These are phyloP conservation scores for Geophilus truncorum DNA, from an alignment of 2,888 invertebrate species.

Conservation along the genomic window DNA sequence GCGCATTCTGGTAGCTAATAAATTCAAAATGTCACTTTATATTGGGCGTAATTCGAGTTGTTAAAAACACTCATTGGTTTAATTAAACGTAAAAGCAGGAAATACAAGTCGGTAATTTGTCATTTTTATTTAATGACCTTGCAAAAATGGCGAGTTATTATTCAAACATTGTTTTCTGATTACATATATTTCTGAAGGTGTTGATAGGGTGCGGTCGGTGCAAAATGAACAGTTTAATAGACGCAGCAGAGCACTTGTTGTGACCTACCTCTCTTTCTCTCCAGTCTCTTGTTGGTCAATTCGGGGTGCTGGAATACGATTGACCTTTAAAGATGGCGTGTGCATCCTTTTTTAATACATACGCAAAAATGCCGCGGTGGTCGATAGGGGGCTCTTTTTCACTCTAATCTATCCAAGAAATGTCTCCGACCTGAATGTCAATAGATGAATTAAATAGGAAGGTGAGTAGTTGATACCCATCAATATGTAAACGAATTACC, in stretches of 20 bases:
- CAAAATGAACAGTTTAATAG: background rate
- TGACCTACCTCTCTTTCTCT: too few relatives aligned
- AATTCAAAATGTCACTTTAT: background rate
- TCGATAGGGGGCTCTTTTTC: background rate
- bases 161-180: background rate
- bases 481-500: background rate
- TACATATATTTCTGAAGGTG: background rate
- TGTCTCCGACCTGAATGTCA: background rate
- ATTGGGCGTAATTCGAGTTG: background rate
- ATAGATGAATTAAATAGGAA: too few relatives aligned
- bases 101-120: background rate
- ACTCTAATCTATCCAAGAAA: too few relatives aligned
- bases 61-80: background rate
- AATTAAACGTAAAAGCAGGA: constrained; percentile 8
- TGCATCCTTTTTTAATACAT: background rate
- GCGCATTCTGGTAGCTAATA: too few relatives aligned
- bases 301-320: background rate
- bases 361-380: too few relatives aligned
- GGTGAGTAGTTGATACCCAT: background rate
- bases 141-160: background rate
- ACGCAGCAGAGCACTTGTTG: too few relatives aligned
- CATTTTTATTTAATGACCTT: background rate
- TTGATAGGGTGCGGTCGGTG: background rate
- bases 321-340: background rate
- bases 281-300: background rate